Conservation (phyloP, 2,113 vertebrate species). For the Furnarius figulus region DNA sequence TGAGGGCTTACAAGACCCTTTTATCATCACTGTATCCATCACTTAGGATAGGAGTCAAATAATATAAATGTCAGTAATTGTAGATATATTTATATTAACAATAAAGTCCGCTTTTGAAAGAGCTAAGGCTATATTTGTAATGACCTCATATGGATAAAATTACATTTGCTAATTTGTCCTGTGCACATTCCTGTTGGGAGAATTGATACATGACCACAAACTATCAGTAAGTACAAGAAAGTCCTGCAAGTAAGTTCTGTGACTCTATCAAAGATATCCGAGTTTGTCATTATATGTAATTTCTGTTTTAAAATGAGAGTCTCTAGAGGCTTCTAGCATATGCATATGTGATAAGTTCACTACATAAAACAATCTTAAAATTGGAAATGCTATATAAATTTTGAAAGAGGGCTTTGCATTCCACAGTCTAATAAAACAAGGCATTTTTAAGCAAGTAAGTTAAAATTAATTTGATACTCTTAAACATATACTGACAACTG, state of each 20-base stretch:
- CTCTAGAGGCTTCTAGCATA: background rate
- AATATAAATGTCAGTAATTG: conserved; percentile 47
- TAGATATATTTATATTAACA: conserved; percentile 31
- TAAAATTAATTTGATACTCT: background rate
- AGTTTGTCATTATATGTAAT: background rate
- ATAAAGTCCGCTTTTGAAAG: conserved; percentile 35
- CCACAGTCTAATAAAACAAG: background rate
- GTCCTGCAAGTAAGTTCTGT: background rate
- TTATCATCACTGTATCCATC: conserved; percentile 34
- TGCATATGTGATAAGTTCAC: background rate
- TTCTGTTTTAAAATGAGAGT: conserved; percentile 26
- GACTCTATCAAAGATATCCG: background rate
- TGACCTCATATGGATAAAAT: conserved; percentile 39
- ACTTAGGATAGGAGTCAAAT: conserved; percentile 30
- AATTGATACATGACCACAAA: background rate
- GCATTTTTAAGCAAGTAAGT: background rate
- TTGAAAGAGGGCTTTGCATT: background rate
- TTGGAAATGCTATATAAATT: background rate
- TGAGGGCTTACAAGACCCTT: conserved; percentile 21
- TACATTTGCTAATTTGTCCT: background rate
- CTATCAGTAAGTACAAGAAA: background rate
- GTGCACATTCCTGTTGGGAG: background rate
- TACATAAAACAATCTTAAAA: background rate
- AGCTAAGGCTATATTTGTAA: background rate
- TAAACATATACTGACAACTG: background rate